Base-by-base conservation (phyloP, 2,113 vertebrate species). In the Cyanoramphus novaezelandiae region DNA sequence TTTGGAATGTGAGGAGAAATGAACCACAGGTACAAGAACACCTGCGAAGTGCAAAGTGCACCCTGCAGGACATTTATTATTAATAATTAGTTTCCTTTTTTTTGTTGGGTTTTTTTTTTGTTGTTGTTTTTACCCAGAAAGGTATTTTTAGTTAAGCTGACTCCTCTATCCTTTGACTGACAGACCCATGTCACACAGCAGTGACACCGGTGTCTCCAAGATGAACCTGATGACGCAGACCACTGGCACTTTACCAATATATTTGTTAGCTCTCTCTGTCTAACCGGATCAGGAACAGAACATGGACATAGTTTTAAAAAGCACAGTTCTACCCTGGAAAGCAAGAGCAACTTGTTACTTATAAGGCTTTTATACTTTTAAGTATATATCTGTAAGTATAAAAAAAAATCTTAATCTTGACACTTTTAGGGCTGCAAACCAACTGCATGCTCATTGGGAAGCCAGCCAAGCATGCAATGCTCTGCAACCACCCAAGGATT, bases 181-280 rank as follows among this genome's bases (percentile, higher is more conserved):
- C 67, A 82, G 86, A 80, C 21, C 25, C 47, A 8, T 0, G 4
- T 16, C 43, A 78, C 25, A 17, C 31, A 77, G 76, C 59, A 83
- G 29, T 28, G 49, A 50, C 18, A 33, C 3, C 0, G 0, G 14
- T 8, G 6, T 50, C 64, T 55, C 47, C 8, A 20, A 68, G n/a
- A 59, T 8, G 25, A 75, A 57, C 21, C 17, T 65, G 41, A 65
- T 0, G 3, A 37, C 29, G 24, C 0, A 52, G 71, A 70, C 19
- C 33, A 20, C 64, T 88, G 41, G 24, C 39, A 31, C 62, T 65
- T 69, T 10, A 43, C 14, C 53, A 52, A 60, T 10, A 6, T 10
- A 39, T 20, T 27, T 77, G 11, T 33, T 16, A 77, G 13, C 19
- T 24, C 41, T 50, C 37, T 52, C 0, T 37, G 20, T 60, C 3